These are phyloP conservation scores for Malaclemys terrapin DNA, from an alignment of 2,113 vertebrate species.

Conservation along the genomic window DNA sequence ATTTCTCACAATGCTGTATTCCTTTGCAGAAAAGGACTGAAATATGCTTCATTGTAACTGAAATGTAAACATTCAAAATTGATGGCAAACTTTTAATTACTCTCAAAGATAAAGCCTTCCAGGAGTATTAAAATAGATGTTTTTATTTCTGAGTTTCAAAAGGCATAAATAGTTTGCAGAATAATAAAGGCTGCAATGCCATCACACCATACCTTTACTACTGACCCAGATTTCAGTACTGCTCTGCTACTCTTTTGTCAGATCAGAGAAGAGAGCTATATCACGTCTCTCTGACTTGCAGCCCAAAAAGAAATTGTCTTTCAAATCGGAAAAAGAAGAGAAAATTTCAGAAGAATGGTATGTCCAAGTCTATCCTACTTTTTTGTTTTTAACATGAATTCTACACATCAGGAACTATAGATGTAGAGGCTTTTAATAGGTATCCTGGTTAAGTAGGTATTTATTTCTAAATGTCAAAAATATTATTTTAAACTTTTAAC, in stretches of 20 bases:
- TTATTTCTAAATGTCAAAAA: constrained; percentile 25
- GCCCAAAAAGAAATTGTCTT: constrained; percentile 49
- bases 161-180: constrained; percentile 65
- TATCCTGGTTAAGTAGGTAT: not conserved
- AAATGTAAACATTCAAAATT: constrained; percentile 85
- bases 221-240: constrained; percentile 37
- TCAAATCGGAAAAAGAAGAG: constrained; percentile 84
- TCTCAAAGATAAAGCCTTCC: constrained; percentile 78
- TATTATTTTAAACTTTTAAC: not conserved
- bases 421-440: not conserved
- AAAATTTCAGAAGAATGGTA: constrained; percentile 95
- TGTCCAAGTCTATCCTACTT: constrained; percentile 25
- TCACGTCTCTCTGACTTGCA: constrained; percentile 72
- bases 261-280: constrained; percentile 70
- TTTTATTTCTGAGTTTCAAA: constrained; percentile 71
- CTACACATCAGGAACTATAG: not conserved
- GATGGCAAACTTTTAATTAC: constrained; percentile 81
- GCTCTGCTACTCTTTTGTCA: constrained; percentile 59
- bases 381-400: constrained; percentile 1
- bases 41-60: constrained; percentile 82
- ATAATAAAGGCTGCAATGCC: constrained; percentile 45
- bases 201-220: not conserved
- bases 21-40: constrained; percentile 73
- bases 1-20: constrained; percentile 66
- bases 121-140: constrained; percentile 74